Percentiles rank a stretch among this genome's conserved stretches.
Evolutionary conservation across 2,113 vertebrate species (phyloP).

Genomic region (Proterorhinus semilunaris): DNA sequence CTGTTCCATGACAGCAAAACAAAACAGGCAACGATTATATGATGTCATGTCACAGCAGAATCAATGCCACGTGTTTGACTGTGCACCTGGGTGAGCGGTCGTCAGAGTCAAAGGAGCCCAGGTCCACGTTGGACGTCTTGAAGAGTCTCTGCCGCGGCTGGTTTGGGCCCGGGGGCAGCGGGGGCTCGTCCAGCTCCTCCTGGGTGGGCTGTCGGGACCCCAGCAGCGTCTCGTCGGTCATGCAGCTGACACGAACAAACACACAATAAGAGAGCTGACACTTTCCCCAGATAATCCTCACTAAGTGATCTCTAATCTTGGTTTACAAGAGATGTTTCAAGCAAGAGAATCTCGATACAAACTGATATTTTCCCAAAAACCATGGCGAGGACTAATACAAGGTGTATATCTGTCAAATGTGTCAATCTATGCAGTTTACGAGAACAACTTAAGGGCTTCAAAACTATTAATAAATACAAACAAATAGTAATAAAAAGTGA

Average conservation of each 20-base stretch:
- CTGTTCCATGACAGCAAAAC: constrained; percentile 16
- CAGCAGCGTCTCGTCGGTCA: constrained; percentile 79
- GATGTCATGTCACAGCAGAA: neutral
- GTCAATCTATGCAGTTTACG: too few species aligned
- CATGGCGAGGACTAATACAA: too few species aligned
- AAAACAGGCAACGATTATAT: neutral
- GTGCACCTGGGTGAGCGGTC: constrained; percentile 60
- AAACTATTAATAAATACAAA: too few species aligned
- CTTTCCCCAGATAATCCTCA: too few species aligned
- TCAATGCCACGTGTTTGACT: neutral
- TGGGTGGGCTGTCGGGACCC: constrained; percentile 73
- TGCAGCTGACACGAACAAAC: constrained; percentile 66
- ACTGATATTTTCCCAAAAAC: too few species aligned
- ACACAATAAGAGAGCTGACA: neutral
- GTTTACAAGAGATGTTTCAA: too few species aligned
- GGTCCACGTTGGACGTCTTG: constrained; percentile 66
- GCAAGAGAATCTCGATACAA: too few species aligned
- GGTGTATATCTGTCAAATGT: too few species aligned
- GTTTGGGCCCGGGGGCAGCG: constrained; percentile 21
- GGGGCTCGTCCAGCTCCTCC: constrained; percentile 72
- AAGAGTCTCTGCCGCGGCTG: constrained; percentile 60
- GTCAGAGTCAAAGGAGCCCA: constrained; percentile 58
- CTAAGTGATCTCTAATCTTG: too few species aligned
- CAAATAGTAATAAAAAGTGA: too few species aligned
- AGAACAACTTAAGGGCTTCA: too few species aligned